Evolutionary conservation across 2,797 vertebrate species (phyloP).

Genomic region (Onychomys arenicola): DNA sequence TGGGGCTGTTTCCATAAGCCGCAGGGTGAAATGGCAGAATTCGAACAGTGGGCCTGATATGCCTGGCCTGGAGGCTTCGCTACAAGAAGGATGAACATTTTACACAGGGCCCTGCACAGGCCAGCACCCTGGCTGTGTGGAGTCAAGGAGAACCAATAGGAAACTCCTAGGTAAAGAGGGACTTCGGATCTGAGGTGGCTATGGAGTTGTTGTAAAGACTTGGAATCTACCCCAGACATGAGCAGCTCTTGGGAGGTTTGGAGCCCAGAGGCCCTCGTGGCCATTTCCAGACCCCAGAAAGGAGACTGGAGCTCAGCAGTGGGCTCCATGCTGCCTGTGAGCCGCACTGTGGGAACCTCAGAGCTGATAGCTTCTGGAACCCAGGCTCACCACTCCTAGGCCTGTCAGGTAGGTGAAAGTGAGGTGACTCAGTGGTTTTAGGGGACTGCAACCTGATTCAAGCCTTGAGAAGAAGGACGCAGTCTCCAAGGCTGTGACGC

Average conservation of each 20-base stretch:
- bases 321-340: accelerated
- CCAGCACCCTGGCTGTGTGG: not conserved
- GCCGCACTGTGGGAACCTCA: accelerated
- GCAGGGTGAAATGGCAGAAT: accelerated
- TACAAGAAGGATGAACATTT: accelerated
- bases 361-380: accelerated
- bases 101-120: not conserved
- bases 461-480: not conserved
- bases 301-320: not conserved
- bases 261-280: accelerated
- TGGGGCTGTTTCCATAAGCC: accelerated
- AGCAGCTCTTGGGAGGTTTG: accelerated
- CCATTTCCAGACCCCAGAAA: accelerated
- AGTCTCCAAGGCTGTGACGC: no score
- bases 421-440: accelerated
- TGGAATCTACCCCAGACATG: not conserved
- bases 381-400: not conserved
- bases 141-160: not conserved
- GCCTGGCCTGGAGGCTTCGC: accelerated
- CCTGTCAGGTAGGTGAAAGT: not conserved
- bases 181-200: accelerated
- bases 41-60: accelerated
- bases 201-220: not conserved
- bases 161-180: no score
- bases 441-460: not conserved